These are phyloP conservation scores for Atherinomorus stipes DNA, from an alignment of 2,113 vertebrate species.

Conservation along the genomic window DNA sequence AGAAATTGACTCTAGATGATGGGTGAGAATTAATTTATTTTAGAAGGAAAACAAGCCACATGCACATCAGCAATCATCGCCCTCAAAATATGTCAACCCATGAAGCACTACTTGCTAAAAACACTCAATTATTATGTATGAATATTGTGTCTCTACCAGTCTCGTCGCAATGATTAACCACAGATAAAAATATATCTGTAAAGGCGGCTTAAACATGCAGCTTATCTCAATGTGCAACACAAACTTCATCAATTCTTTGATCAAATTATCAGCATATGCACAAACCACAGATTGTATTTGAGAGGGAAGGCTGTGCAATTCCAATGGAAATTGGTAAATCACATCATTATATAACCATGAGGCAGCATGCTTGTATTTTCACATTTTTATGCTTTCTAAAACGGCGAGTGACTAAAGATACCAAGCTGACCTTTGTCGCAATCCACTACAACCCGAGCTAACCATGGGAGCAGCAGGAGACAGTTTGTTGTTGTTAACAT, in stretches of 20 bases:
- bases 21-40: neutral
- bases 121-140: neutral
- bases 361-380: neutral
- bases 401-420: neutral
- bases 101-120: constrained; percentile 4
- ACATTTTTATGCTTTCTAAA: neutral
- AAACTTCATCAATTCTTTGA: neutral
- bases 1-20: neutral
- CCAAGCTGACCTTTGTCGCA: constrained; percentile 53
- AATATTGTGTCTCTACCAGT: neutral
- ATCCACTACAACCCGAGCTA: constrained; percentile 24
- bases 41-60: constrained; percentile 1
- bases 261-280: neutral
- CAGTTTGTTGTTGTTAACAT: constrained; percentile 69
- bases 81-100: too few relatives aligned
- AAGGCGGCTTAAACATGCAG: neutral
- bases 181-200: neutral
- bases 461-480: constrained; percentile 15
- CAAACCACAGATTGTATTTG: neutral
- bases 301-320: neutral
- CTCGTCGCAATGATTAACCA: neutral
- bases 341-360: neutral
- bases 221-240: neutral
- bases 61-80: neutral
- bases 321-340: neutral